These are phyloP conservation scores for Morpho deidamia DNA, from an alignment of 2,888 invertebrate genomes.

Conservation along the genomic window DNA sequence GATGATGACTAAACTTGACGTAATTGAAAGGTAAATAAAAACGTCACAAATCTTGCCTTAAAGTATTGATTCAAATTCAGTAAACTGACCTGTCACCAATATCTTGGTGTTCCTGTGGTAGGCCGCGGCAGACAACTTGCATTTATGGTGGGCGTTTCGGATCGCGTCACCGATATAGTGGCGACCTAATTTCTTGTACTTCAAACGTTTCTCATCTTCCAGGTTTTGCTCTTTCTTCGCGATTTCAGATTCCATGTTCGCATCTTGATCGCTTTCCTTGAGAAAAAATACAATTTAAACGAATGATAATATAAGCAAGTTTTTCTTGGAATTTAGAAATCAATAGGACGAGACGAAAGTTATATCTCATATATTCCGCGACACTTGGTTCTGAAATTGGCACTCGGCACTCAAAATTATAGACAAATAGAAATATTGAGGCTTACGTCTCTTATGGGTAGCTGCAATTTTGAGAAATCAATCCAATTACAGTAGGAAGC, in stretches of 20 bases:
- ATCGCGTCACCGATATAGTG: slow-evolving; percentile 87
- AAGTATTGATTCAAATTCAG: no score
- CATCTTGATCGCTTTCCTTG: slow-evolving; percentile 63
- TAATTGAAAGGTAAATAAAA: no score
- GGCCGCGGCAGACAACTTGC: slow-evolving; percentile 86
- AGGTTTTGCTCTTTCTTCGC: slow-evolving; percentile 37
- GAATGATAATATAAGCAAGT: no score
- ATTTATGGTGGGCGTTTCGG: slow-evolving; percentile 79
- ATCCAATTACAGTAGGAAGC: no score
- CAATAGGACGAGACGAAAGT: no score
- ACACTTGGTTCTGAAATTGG: no score
- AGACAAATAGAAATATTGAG: no score
- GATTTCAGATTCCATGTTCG: slow-evolving; percentile 39
- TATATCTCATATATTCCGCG: no score
- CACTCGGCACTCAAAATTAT: no score
- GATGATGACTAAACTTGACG: no score
- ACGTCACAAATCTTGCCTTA: no score
- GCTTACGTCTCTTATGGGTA: background rate
- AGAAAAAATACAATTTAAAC: slow-evolving; percentile 22
- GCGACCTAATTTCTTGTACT: slow-evolving; percentile 83
- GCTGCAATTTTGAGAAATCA: background rate
- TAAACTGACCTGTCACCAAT: slow-evolving; percentile 83
- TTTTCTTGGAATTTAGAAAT: no score
- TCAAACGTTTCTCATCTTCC: slow-evolving; percentile 61
- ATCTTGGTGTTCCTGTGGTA: slow-evolving; percentile 90